Percentiles rank a stretch among this genome's conserved stretches.
Conservation (phyloP, 1,140 invertebrate genomes). For the Phortica variegata region DNA sequence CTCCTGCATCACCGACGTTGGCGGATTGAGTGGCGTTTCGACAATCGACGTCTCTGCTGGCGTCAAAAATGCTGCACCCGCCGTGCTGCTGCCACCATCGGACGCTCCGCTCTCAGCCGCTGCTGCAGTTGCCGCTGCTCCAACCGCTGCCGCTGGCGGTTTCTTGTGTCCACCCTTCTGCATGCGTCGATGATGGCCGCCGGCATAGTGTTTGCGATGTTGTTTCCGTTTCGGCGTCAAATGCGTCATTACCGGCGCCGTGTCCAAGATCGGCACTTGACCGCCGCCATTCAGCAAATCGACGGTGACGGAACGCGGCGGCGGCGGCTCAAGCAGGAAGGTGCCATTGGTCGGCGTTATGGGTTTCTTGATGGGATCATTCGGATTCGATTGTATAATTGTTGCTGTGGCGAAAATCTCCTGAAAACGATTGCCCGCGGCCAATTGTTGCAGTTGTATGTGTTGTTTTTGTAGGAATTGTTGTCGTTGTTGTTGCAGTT, state of each 20-base stretch:
- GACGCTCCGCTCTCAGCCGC: slow-evolving; percentile 1
- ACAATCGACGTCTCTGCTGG: slow-evolving; percentile 17
- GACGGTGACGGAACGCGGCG: not conserved
- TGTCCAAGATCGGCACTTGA: slow-evolving; percentile 14
- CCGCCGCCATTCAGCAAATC: not conserved
- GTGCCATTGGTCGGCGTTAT: slow-evolving; percentile 10
- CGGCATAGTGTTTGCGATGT: not conserved
- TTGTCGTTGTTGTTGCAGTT: slow-evolving; percentile 44
- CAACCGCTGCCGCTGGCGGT: slow-evolving; percentile 5
- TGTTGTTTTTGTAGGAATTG: slow-evolving; percentile 49
- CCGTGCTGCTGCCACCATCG: not conserved
- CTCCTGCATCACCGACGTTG: slow-evolving; percentile 33
- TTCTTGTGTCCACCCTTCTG: too few species aligned
- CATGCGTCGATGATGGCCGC: slow-evolving; percentile 1
- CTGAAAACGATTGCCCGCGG: slow-evolving; percentile 49
- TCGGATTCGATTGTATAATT: slow-evolving; percentile 46
- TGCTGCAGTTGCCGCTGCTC: slow-evolving; percentile 1
- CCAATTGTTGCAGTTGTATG: slow-evolving; percentile 46
- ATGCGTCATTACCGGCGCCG: slow-evolving; percentile 9
- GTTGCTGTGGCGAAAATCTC: slow-evolving; percentile 51
- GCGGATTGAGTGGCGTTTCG: slow-evolving; percentile 41
- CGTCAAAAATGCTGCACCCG: not conserved
- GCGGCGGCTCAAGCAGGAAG: slow-evolving; percentile 13
- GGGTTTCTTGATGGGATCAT: slow-evolving; percentile 35
- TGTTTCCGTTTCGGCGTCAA: not conserved